Conservation (phyloP, 2,797 vertebrate genomes). For the Sarcoramphus papa region DNA sequence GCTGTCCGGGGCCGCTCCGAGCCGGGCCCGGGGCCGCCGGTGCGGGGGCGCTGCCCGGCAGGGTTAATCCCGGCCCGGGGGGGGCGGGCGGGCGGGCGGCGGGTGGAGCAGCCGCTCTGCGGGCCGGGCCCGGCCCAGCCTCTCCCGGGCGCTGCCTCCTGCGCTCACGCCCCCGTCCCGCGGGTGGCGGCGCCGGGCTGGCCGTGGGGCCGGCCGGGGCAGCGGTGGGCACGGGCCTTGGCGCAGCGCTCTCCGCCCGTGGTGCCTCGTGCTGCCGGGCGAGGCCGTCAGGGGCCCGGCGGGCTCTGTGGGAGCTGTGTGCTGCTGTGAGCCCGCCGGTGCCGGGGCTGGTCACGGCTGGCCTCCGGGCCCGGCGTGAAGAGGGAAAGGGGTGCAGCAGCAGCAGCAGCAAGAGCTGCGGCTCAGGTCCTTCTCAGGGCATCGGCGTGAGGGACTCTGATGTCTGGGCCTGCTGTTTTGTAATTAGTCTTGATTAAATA, state of each 20-base stretch:
- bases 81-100: background rate
- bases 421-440: background rate
- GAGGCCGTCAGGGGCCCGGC: background rate
- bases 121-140: background rate
- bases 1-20: too few relatives aligned
- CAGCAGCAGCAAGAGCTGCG: background rate
- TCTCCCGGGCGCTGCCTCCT: background rate
- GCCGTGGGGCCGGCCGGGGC: too few relatives aligned
- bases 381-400: background rate
- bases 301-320: background rate
- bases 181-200: background rate
- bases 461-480: background rate
- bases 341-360: accelerated
- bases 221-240: too few relatives aligned
- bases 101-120: background rate
- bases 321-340: accelerated
- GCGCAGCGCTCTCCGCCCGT: too few relatives aligned
- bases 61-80: too few relatives aligned
- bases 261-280: too few relatives aligned
- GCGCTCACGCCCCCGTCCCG: background rate
- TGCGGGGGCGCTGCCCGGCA: background rate
- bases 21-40: background rate
- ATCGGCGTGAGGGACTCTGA: accelerated
- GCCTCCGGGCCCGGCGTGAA: too few relatives aligned
- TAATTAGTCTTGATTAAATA: background rate